Percentiles rank a stretch among this genome's conserved stretches.
Evolutionary conservation across 2,113 vertebrate species (phyloP).

Genomic region (Bettongia penicillata): DNA sequence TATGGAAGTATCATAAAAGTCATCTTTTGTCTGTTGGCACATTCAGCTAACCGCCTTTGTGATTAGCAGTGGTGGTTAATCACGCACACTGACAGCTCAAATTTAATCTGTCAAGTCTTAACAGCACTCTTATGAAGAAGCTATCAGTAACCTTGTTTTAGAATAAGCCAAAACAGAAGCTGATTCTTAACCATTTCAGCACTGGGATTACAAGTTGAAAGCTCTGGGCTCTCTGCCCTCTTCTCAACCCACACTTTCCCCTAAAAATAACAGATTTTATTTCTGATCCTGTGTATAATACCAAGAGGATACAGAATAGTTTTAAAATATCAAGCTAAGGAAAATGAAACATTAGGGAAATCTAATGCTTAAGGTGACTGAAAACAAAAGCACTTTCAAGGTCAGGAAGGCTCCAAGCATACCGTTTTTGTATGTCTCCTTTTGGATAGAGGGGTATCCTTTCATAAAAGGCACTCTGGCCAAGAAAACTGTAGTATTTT

Average conservation of each 20-base stretch:
- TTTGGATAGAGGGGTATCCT: neutral
- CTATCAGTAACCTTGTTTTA: too few relatives aligned
- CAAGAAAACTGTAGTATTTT: conserved; percentile 6
- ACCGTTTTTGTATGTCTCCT: conserved; percentile 11
- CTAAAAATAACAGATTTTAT: neutral
- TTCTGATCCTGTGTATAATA: neutral
- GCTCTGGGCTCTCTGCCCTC: neutral
- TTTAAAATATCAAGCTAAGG: conserved; percentile 11
- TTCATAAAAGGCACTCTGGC: neutral
- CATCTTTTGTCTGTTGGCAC: conserved; percentile 33
- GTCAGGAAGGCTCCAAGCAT: neutral
- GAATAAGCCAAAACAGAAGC: neutral
- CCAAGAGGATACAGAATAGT: neutral
- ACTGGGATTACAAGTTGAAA: neutral
- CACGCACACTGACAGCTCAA: conserved; percentile 47
- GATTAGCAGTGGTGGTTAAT: conserved; percentile 4
- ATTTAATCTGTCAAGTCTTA: conserved; percentile 13
- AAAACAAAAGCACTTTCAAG: neutral
- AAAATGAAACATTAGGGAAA: conserved; percentile 2
- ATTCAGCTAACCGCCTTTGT: conserved; percentile 7
- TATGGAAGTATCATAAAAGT: neutral
- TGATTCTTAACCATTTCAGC: neutral
- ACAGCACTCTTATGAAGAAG: neutral
- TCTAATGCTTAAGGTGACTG: neutral
- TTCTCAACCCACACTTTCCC: neutral